Conservation (phyloP, 1,140 invertebrate species). For the Zelostemma sp. region DNA sequence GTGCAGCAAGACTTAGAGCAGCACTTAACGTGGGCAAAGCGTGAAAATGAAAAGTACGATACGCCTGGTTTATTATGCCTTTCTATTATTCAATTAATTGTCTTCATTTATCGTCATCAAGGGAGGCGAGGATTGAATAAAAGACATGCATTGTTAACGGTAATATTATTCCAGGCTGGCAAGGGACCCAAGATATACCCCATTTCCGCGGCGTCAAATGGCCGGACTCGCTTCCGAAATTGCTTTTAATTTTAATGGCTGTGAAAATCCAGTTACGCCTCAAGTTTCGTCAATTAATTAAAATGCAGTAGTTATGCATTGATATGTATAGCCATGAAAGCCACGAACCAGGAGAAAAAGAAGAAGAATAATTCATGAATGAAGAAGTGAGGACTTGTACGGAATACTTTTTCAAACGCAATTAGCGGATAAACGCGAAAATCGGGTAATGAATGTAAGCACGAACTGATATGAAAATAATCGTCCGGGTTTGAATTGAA, state of each 20-base stretch:
- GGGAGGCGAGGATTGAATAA: conserved; percentile 51
- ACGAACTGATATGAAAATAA: conserved; percentile 43
- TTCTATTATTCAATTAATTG: conserved; percentile 65
- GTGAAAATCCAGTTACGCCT: conserved; percentile 26
- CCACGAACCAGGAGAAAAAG: conserved; percentile 12
- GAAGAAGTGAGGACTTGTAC: background rate
- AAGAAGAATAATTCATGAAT: conserved; percentile 16
- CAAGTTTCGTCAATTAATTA: conserved; percentile 53
- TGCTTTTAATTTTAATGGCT: conserved; percentile 50
- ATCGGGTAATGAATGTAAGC: conserved; percentile 6
- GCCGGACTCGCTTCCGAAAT: conserved; percentile 21
- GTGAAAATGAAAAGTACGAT: conserved; percentile 48
- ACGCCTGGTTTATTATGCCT: conserved; percentile 55
- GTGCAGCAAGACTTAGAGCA: conserved; percentile 45
- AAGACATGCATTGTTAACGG: conserved; percentile 54
- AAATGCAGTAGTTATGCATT: conserved; percentile 22
- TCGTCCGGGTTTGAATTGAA: conserved; percentile 29
- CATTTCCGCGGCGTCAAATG: conserved; percentile 41
- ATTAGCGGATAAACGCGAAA: background rate
- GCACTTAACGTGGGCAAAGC: conserved; percentile 43
- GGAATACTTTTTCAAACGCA: background rate
- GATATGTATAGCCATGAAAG: conserved; percentile 22
- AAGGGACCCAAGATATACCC: conserved; percentile 17
- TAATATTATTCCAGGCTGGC: conserved; percentile 43
- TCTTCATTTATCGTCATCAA: conserved; percentile 57